phyloP scores from a whole-genome alignment of 2,888 invertebrate genomes.

The Achlya flavicornis region DNA sequence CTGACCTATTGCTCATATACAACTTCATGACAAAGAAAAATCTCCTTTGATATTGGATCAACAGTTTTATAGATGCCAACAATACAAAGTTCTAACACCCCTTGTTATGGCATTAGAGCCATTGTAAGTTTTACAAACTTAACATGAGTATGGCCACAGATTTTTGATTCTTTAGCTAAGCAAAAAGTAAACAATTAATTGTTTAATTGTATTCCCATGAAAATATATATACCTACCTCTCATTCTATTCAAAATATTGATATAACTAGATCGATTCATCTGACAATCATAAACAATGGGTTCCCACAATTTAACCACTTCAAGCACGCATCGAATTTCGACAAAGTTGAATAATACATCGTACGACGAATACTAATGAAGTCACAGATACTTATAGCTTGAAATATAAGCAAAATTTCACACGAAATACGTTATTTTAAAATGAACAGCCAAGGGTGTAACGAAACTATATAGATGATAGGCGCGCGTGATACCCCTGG shows the following conservation, averaged over 20 bases:
- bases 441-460: not conserved
- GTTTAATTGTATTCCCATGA: not conserved
- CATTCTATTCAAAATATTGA: not conserved
- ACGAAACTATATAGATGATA: too few relatives aligned
- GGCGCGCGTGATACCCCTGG: too few relatives aligned
- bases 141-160: too few relatives aligned
- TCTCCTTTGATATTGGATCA: too few relatives aligned
- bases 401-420: constrained; percentile 12
- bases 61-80: too few relatives aligned
- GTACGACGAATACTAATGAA: constrained; percentile 12
- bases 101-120: too few relatives aligned
- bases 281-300: constrained; percentile 1
- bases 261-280: not conserved
- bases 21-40: too few relatives aligned
- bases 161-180: too few relatives aligned
- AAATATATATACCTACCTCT: not conserved
- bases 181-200: not conserved
- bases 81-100: too few relatives aligned
- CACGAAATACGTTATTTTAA: not conserved
- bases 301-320: constrained; percentile 7
- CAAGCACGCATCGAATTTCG: not conserved
- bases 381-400: not conserved
- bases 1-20: too few relatives aligned
- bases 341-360: constrained; percentile 4
- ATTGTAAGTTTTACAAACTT: too few relatives aligned